These are phyloP conservation scores for Nematolebias whitei DNA, from an alignment of 2,113 vertebrate species.

Conservation along the genomic window DNA sequence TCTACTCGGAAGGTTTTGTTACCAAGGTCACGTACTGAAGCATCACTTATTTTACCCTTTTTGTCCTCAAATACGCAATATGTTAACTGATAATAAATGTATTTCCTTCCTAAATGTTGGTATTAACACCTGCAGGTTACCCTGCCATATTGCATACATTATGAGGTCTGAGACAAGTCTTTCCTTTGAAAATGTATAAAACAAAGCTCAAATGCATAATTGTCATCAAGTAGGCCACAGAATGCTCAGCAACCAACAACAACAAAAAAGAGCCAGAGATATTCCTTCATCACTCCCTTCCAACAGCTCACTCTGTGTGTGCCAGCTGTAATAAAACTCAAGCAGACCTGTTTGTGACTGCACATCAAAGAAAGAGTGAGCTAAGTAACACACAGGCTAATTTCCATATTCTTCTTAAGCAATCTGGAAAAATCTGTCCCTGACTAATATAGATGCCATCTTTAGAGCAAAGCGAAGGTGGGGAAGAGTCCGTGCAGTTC, in stretches of 20 bases:
- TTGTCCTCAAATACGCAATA: constrained; percentile 39
- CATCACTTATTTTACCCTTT: constrained; percentile 40
- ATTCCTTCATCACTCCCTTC: constrained; percentile 2
- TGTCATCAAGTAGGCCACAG: constrained; percentile 56
- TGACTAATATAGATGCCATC: constrained; percentile 17
- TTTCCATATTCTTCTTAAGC: constrained; percentile 57
- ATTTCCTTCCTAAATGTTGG: constrained; percentile 20
- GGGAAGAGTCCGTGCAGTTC: constrained; percentile 3
- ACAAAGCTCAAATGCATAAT: constrained; percentile 43
- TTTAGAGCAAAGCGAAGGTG: constrained; percentile 44
- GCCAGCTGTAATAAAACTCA: constrained; percentile 61
- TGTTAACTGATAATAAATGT: constrained; percentile 9
- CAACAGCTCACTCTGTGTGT: constrained; percentile 23
- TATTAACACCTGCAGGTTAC: not conserved
- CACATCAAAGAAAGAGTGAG: constrained; percentile 62
- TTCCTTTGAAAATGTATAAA: constrained; percentile 40
- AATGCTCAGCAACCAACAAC: constrained; percentile 42
- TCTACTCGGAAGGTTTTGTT: constrained; percentile 62
- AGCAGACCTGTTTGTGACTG: constrained; percentile 53
- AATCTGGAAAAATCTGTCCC: constrained; percentile 48
- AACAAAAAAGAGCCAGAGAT: constrained; percentile 35
- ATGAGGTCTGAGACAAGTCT: constrained; percentile 28
- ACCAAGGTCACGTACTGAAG: constrained; percentile 61
- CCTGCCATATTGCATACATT: constrained; percentile 15
- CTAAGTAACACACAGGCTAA: constrained; percentile 57